These are phyloP conservation scores for Lobophora halterata DNA, from an alignment of 2,888 invertebrate species.

Conservation along the genomic window DNA sequence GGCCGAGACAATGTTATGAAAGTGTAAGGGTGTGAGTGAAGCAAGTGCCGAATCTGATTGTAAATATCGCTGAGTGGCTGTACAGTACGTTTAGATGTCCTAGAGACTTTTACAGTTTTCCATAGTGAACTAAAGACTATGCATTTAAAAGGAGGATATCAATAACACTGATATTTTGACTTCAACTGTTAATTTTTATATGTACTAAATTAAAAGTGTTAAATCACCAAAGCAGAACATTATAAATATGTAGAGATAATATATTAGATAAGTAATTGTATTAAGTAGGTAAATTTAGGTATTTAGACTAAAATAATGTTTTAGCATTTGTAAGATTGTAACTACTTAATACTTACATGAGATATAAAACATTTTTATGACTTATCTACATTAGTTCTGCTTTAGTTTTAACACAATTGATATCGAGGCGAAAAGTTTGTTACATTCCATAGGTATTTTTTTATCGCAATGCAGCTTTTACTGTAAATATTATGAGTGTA, in stretches of 20 bases:
- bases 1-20: conserved; percentile 46
- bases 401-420: conserved; percentile 53
- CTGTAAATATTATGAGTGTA: conserved; percentile 68
- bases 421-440: conserved; percentile 42
- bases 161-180: conserved; percentile 21
- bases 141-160: conserved; percentile 33
- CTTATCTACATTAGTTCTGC: conserved; percentile 28
- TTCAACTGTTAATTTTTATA: conserved; percentile 17
- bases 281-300: conserved; percentile 2
- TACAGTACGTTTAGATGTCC: conserved; percentile 36
- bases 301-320: not conserved
- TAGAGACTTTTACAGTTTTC: conserved; percentile 24
- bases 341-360: conserved; percentile 5
- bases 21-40: conserved; percentile 37
- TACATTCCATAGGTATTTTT: conserved; percentile 71
- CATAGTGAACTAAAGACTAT: conserved; percentile 25
- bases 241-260: conserved; percentile 4
- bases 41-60: conserved; percentile 40
- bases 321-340: not conserved
- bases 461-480: conserved; percentile 56
- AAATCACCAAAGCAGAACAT: conserved; percentile 28
- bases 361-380: not conserved
- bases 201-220: conserved; percentile 15
- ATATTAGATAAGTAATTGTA: not conserved
- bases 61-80: conserved; percentile 35